A percentile compares a stretch with the other conserved stretches of the same genome.
phyloP scores from a whole-genome alignment of 2,888 invertebrate species.

The Melipona bicolor region DNA sequence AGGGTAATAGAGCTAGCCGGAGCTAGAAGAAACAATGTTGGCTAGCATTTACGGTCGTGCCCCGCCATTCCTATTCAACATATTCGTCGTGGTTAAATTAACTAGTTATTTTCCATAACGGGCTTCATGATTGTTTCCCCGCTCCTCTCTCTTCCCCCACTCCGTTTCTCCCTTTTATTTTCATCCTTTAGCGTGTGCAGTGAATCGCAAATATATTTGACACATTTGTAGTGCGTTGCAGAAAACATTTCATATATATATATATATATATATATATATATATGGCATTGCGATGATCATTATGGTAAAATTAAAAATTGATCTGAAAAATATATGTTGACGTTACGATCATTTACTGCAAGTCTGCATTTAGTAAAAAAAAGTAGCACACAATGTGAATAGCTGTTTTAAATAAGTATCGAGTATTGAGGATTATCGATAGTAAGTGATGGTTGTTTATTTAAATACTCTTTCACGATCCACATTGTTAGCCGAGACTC shows the following conservation, averaged over 20 bases:
- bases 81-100: conserved; percentile 68
- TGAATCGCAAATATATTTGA: not conserved
- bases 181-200: not conserved
- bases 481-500: not conserved
- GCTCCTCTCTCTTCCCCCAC: too few relatives aligned
- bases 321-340: not conserved
- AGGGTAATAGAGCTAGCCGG: conserved; percentile 79
- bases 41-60: conserved; percentile 56
- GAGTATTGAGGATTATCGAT: too few relatives aligned
- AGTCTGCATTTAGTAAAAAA: not conserved
- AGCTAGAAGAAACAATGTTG: conserved; percentile 65
- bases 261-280: too few relatives aligned
- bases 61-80: not conserved
- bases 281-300: too few relatives aligned
- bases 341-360: not conserved
- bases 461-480: too few relatives aligned
- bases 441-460: too few relatives aligned
- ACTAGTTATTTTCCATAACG: conserved; percentile 46
- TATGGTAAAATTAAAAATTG: not conserved
- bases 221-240: not conserved
- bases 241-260: not conserved
- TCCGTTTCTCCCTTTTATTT: too few relatives aligned
- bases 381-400: too few relatives aligned
- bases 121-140: too few relatives aligned
- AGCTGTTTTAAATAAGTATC: too few relatives aligned